These are phyloP conservation scores for Chiroxiphia lanceolata DNA, from an alignment of 2,797 vertebrate genomes.

Conservation along the genomic window DNA sequence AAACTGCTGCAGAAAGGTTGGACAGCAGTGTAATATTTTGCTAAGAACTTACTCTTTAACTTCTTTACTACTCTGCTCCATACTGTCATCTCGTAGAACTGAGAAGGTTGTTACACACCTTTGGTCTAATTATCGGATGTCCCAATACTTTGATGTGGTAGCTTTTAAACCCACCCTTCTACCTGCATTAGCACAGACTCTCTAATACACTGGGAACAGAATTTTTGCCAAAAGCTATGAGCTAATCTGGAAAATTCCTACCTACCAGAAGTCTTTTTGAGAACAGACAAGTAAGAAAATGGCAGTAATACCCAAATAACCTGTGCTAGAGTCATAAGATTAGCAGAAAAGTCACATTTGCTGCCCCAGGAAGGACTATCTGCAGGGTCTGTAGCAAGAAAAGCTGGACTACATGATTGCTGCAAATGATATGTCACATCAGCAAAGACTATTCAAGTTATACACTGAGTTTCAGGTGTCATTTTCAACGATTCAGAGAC, in stretches of 20 bases:
- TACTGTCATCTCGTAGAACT: background rate
- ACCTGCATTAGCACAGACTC: background rate
- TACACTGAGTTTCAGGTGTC: background rate
- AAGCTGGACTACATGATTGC: background rate
- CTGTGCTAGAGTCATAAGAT: background rate
- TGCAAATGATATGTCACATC: background rate
- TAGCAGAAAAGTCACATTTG: background rate
- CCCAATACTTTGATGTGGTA: background rate
- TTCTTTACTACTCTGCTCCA: background rate
- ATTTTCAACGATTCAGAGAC: background rate
- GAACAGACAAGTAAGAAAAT: background rate
- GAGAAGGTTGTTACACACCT: background rate
- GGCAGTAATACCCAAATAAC: background rate
- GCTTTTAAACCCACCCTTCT: background rate
- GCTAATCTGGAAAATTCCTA: background rate
- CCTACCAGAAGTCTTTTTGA: background rate
- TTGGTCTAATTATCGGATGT: background rate
- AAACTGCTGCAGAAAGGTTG: background rate
- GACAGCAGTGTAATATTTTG: background rate
- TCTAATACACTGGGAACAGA: background rate
- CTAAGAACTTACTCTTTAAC: background rate
- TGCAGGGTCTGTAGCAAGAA: background rate
- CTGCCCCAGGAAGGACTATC: background rate
- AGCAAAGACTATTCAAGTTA: background rate
- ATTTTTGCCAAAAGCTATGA: background rate